Percentiles rank a stretch among this genome's conserved stretches.
Evolutionary conservation across 2,888 invertebrate species (phyloP).

Genomic region (Heliconius erato): DNA sequence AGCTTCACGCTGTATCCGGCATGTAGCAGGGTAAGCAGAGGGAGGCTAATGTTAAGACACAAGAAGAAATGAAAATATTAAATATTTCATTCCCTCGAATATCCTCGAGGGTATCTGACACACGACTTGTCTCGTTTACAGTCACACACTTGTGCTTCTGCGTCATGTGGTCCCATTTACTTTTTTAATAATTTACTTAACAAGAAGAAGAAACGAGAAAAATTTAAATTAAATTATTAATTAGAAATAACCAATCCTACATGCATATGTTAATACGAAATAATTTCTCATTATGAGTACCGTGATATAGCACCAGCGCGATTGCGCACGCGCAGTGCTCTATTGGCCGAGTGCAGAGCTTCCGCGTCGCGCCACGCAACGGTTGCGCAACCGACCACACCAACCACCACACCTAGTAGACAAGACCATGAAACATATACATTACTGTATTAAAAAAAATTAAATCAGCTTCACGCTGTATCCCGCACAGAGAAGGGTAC

Average conservation of each 20-base stretch:
- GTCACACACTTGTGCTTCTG: no score
- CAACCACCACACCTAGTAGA: slow-evolving; percentile 27
- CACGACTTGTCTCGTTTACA: no score
- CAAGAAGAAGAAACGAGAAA: background rate
- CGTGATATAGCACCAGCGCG: slow-evolving; percentile 47
- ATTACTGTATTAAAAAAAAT: background rate
- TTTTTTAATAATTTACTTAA: no score
- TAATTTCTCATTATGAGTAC: slow-evolving; percentile 36
- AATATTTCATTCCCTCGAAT: no score
- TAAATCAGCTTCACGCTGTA: no score
- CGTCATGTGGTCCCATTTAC: no score
- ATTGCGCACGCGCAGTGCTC: slow-evolving; percentile 68
- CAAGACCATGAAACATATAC: slow-evolving; percentile 34
- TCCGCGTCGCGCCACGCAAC: slow-evolving; percentile 72
- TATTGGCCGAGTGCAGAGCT: slow-evolving; percentile 80
- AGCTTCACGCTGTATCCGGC: no score
- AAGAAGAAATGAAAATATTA: no score
- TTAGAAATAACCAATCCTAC: background rate
- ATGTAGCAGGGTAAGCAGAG: no score
- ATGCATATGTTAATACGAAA: slow-evolving; percentile 33
- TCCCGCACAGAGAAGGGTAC: no score
- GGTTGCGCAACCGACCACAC: slow-evolving; percentile 42
- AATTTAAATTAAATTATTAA: slow-evolving; percentile 6
- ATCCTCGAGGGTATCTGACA: no score
- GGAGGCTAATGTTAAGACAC: no score